Conservation (phyloP, 2,797 vertebrate species). For the Falco concolor region DNA sequence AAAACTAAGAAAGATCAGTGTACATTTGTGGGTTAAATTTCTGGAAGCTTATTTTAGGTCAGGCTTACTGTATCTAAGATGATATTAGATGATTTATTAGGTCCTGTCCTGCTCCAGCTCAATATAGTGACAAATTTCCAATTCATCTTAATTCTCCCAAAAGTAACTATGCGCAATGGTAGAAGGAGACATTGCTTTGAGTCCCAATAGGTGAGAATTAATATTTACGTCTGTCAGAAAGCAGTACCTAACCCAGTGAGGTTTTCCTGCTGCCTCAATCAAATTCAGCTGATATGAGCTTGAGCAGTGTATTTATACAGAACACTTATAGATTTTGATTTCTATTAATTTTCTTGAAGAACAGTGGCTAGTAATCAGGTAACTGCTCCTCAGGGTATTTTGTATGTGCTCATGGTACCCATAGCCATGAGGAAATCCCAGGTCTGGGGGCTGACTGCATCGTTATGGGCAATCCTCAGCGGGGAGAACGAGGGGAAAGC, state of each 20-base stretch:
- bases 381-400: not conserved
- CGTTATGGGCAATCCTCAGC: accelerated
- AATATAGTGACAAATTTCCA: not conserved
- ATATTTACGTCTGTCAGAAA: not conserved
- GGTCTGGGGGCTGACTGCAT: accelerated
- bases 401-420: not conserved
- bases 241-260: not conserved
- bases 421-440: accelerated
- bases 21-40: not conserved
- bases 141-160: not conserved
- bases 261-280: not conserved
- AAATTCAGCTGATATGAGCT: not conserved
- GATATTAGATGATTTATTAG: not conserved
- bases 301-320: not conserved
- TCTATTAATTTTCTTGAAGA: not conserved
- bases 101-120: not conserved
- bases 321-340: not conserved
- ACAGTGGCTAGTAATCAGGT: accelerated
- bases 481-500: not conserved
- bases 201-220: not conserved
- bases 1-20: not conserved
- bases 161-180: not conserved
- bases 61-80: not conserved
- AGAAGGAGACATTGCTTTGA: not conserved
- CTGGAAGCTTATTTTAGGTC: not conserved